phyloP scores from a whole-genome alignment of 2,797 vertebrate species.

The Spondyliosoma cantharus region DNA sequence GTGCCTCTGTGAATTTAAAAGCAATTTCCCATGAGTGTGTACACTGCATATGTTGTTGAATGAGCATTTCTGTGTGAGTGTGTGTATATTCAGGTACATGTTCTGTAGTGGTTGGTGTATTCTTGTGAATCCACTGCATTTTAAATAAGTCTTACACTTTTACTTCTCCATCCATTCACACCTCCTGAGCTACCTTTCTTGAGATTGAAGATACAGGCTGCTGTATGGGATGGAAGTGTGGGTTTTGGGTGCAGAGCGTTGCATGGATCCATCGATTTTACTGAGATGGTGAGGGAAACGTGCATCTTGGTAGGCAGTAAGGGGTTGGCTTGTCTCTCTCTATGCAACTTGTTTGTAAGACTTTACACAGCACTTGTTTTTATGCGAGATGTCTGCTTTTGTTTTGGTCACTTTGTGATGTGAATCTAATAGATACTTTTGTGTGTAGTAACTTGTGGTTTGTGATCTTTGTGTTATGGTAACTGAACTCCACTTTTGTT shows the following conservation, averaged over 20 bases:
- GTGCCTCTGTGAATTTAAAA: slow-evolving; percentile 9
- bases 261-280: slow-evolving; percentile 6
- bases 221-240: not conserved
- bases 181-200: slow-evolving; percentile 20
- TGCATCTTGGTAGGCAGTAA: too few species aligned
- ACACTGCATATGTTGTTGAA: slow-evolving; percentile 6
- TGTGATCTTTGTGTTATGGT: too few species aligned
- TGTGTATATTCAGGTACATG: slow-evolving; percentile 15
- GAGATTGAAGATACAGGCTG: slow-evolving; percentile 30
- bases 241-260: not conserved
- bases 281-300: not conserved
- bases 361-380: too few species aligned
- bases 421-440: too few species aligned
- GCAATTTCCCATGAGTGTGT: not conserved
- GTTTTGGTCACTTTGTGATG: too few species aligned
- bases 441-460: too few species aligned
- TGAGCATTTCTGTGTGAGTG: not conserved
- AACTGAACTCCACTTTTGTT: too few species aligned
- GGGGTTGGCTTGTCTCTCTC: too few species aligned
- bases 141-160: slow-evolving; percentile 56
- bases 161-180: slow-evolving; percentile 52
- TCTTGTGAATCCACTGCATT: slow-evolving; percentile 74
- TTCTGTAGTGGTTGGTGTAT: slow-evolving; percentile 63
- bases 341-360: too few species aligned
- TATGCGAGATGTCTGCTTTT: too few species aligned